Evolutionary conservation across 1,140 invertebrate genomes (phyloP), one percentile per base, ranked within the genome.

Genomic region (Anadara kagoshimensis): DNA sequence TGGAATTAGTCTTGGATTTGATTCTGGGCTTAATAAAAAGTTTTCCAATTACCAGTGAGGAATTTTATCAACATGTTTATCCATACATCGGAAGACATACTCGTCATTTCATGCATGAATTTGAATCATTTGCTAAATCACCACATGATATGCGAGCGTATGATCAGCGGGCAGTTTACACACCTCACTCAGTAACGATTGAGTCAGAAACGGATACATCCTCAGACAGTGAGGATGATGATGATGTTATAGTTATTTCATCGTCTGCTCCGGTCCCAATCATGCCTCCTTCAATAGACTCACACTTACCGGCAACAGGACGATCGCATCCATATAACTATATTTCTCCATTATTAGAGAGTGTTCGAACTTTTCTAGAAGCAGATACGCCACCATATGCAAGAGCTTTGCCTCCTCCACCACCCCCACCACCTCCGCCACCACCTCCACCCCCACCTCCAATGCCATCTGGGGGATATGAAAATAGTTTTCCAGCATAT

Each of bases 51-150:
- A 91, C 92, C 63, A 95, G 94, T 59, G 80, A 89, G 8, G 92
- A 93, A 80, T 97, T n/a, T 88, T 91, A 92, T 24, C 91, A 87
- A 49, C 86, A 88, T 43, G 75, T 92, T 14, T 80, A 81, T 29
- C 88, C 89, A n/a, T 89, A 89, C 67, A 69, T 90, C 64, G 85
- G 85, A 12, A 63, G 79, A 8, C 71, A 86, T 49, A 90, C 90
- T 18, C 70, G 83, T 20, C 95, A 97, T 86, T 98, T 98, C 88
- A 91, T 96, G 47, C 95, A 97, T 82, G 97, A 98, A 86, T 92
- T 98, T 71, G 93, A 94, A 75, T 93, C 92, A 85, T 98, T 95
- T 91, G 95, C 96, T 49, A 92, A 93, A 36, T 95, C 94, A 11
- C 94, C 95, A 0, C 95, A 93, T 86, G 95, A 96, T 82, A 93